Percentiles rank a stretch among this genome's conserved stretches.
Evolutionary conservation across 2,113 vertebrate genomes (phyloP).

Genomic region (Calyptomena viridis): DNA sequence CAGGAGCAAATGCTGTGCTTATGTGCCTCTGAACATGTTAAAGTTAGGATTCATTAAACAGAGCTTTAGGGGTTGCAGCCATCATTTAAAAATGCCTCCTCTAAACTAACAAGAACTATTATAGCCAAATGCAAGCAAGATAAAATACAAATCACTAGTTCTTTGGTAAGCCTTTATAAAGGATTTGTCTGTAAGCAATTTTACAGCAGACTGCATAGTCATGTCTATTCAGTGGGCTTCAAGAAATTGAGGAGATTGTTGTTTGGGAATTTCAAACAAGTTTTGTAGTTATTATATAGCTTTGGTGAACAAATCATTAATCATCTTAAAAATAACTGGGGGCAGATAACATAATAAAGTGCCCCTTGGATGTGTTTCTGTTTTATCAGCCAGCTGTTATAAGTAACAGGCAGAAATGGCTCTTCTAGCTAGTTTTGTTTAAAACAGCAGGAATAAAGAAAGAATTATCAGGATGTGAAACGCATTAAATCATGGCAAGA

Average conservation of each 20-base stretch:
- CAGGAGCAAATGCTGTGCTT: background rate
- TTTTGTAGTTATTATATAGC: background rate
- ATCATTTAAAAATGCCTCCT: background rate
- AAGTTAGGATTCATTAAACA: background rate
- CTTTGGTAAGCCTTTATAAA: background rate
- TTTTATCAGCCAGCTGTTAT: slow-evolving; percentile 22
- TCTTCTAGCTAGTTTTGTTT: slow-evolving; percentile 34
- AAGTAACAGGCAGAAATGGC: slow-evolving; percentile 19
- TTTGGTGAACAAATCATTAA: slow-evolving; percentile 29
- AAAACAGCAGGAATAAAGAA: slow-evolving; percentile 6
- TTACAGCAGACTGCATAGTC: background rate
- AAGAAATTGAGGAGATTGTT: background rate
- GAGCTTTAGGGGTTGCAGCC: background rate
- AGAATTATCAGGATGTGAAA: slow-evolving; percentile 34
- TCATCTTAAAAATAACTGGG: background rate
- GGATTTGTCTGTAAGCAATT: slow-evolving; percentile 9
- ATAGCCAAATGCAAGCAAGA: background rate
- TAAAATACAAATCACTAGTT: background rate
- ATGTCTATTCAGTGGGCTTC: background rate
- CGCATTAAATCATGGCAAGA: background rate
- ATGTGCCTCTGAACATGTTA: background rate
- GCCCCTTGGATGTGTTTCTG: background rate
- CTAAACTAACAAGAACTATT: background rate
- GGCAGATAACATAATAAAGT: slow-evolving; percentile 32
- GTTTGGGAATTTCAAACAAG: slow-evolving; percentile 22